These are phyloP conservation scores for Porites lutea DNA, from an alignment of 64 coral and sea anemone species.

Conservation along the genomic window DNA sequence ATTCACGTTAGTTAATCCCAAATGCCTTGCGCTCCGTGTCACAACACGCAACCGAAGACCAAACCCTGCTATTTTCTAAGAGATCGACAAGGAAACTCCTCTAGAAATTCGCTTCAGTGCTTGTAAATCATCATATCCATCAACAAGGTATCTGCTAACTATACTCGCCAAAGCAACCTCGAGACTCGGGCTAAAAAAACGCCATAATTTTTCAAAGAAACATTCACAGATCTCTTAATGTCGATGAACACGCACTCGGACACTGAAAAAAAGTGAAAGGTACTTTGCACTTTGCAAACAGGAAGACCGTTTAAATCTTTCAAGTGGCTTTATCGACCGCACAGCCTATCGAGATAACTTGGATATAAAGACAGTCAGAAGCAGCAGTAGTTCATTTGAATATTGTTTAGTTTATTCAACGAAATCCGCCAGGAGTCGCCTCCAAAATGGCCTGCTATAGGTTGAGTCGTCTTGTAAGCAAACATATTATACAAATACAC, in stretches of 20 bases:
- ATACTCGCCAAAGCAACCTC: background rate
- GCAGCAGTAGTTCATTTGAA: slow-evolving; percentile 53
- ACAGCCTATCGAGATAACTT: background rate
- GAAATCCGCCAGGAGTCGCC: slow-evolving; percentile 51
- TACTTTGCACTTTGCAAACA: background rate
- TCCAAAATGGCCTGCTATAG: slow-evolving; percentile 63
- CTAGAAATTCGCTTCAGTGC: background rate
- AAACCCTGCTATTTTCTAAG: background rate
- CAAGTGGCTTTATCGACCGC: background rate
- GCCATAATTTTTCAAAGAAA: background rate
- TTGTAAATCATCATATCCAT: background rate
- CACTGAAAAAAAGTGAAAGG: background rate
- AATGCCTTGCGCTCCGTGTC: background rate
- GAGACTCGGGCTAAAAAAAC: background rate
- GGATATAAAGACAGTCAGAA: background rate
- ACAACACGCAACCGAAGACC: background rate
- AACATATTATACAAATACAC: slow-evolving; percentile 56
- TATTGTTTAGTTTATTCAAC: slow-evolving; percentile 45
- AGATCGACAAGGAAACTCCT: background rate
- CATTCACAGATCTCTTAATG: background rate
- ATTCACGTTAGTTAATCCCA: background rate
- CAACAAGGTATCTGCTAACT: background rate
- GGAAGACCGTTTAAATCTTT: background rate
- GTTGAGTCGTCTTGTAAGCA: slow-evolving; percentile 27
- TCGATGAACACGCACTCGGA: background rate